Conservation (phyloP, 1,140 invertebrate species). For the Nomia melanderi region DNA sequence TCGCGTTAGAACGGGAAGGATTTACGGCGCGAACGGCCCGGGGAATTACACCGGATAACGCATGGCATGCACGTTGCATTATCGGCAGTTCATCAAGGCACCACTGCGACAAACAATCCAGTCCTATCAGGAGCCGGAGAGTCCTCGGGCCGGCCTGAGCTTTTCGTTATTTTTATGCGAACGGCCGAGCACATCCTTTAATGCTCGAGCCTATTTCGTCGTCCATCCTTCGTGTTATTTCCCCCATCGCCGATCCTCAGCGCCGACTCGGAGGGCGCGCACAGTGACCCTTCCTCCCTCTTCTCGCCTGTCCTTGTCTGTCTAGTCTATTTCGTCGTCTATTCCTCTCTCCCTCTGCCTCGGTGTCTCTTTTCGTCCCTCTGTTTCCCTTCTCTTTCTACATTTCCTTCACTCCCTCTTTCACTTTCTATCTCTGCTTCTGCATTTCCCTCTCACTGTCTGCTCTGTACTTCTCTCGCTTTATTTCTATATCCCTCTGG, state of each 20-base stretch:
- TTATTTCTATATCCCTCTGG: too few species aligned
- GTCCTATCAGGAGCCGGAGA: background rate
- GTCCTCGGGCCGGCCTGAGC: conserved; percentile 4
- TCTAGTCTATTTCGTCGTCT: too few species aligned
- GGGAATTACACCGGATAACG: conserved; percentile 17
- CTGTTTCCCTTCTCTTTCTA: too few species aligned
- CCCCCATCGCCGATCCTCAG: conserved; percentile 17
- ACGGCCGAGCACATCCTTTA: conserved; percentile 59
- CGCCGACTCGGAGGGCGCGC: conserved; percentile 25
- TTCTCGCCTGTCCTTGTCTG: background rate
- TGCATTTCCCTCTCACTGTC: too few species aligned
- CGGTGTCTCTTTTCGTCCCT: too few species aligned
- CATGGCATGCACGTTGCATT: background rate
- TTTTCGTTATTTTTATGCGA: conserved; percentile 36
- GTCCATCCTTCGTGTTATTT: conserved; percentile 52
- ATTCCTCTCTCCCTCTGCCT: too few species aligned
- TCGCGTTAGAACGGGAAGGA: conserved; percentile 26
- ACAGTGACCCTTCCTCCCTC: conserved; percentile 28
- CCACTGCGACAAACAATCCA: conserved; percentile 13
- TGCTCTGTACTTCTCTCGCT: too few species aligned
- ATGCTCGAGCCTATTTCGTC: conserved; percentile 61
- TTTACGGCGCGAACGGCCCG: conserved; percentile 30
- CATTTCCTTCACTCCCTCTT: too few species aligned
- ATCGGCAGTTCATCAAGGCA: background rate
- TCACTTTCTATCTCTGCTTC: too few species aligned